phyloP scores from a whole-genome alignment of 2,797 vertebrate species.

The Pempheris klunzingeri region DNA sequence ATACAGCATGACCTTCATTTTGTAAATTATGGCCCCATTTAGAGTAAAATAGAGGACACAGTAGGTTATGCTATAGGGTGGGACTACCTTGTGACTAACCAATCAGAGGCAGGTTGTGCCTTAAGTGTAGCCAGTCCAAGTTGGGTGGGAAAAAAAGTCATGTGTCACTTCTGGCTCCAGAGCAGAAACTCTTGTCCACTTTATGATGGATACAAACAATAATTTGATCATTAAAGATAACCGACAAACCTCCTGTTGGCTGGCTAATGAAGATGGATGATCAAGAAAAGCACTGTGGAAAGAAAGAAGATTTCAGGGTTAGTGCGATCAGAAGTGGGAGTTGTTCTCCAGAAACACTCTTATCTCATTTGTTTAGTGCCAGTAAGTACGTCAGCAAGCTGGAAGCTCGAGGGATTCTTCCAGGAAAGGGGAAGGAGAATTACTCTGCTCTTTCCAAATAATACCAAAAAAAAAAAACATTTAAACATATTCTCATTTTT shows the following conservation, averaged over 20 bases:
- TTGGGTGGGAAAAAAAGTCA: too few relatives aligned
- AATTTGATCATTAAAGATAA: background rate
- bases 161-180: too few relatives aligned
- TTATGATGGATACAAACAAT: background rate
- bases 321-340: background rate
- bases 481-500: background rate
- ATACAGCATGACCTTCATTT: too few relatives aligned
- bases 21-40: too few relatives aligned
- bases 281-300: too few relatives aligned
- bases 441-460: background rate
- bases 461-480: background rate
- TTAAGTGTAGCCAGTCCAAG: too few relatives aligned
- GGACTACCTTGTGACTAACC: too few relatives aligned
- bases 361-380: slow-evolving; percentile 33
- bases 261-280: background rate
- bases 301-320: background rate
- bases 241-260: background rate
- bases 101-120: too few relatives aligned
- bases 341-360: background rate
- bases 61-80: too few relatives aligned
- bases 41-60: too few relatives aligned
- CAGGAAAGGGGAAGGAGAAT: slow-evolving; percentile 2
- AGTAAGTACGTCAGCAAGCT: slow-evolving; percentile 8
- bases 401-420: background rate
- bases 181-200: background rate